These are phyloP conservation scores for Dysmachus trigonus DNA, from an alignment of 2,888 invertebrate genomes.

Conservation along the genomic window DNA sequence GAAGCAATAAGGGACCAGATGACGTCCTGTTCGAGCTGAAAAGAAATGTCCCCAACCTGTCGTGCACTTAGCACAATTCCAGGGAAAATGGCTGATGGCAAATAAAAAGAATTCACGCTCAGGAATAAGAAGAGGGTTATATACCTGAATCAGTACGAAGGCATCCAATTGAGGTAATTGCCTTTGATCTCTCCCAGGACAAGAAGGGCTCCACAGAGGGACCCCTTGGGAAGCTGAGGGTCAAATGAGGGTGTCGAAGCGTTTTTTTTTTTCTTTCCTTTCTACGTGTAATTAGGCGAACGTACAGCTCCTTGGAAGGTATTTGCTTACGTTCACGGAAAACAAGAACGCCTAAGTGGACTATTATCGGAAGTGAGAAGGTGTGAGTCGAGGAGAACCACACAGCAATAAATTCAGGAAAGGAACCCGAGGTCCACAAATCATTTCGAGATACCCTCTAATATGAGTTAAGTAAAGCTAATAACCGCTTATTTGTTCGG, in stretches of 20 bases:
- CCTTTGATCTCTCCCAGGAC: constrained; percentile 36
- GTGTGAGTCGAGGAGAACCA: not conserved
- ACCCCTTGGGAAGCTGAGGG: not conserved
- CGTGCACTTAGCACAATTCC: constrained; percentile 1
- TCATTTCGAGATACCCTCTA: constrained; percentile 14
- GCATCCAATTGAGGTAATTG: constrained; percentile 44
- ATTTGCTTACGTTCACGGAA: not conserved
- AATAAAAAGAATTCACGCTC: constrained; percentile 19
- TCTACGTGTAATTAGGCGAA: not conserved
- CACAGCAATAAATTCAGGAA: not conserved
- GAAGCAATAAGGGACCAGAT: constrained; percentile 34
- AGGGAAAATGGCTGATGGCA: constrained; percentile 33
- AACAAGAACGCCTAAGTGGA: not conserved
- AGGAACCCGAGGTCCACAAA: not conserved
- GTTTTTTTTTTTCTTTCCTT: not conserved
- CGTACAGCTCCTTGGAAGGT: not conserved
- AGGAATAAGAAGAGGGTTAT: constrained; percentile 21
- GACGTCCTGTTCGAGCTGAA: constrained; percentile 22
- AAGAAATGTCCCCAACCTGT: constrained; percentile 37
- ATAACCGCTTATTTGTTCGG: constrained; percentile 6
- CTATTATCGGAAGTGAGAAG: not conserved
- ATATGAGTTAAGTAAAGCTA: constrained; percentile 27
- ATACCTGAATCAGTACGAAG: constrained; percentile 34
- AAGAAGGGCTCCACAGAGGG: not conserved
- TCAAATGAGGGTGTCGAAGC: not conserved